These are phyloP conservation scores for Phalacrocorax brasilianus DNA, from an alignment of 2,113 vertebrate species.

Conservation along the genomic window DNA sequence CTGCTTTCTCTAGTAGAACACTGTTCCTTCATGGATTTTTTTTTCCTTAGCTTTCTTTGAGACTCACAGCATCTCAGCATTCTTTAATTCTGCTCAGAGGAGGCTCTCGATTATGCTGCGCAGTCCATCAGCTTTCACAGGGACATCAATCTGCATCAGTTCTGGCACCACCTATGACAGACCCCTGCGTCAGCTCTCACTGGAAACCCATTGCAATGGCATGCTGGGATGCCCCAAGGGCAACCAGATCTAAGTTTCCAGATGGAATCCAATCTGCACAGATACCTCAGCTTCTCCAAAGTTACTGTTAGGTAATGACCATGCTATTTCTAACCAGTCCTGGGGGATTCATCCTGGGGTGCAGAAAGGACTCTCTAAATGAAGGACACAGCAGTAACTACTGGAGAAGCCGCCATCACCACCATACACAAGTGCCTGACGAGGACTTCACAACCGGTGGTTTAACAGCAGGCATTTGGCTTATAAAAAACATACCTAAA, in stretches of 20 bases:
- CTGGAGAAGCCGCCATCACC: background rate
- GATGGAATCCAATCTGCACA: background rate
- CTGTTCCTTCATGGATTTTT: background rate
- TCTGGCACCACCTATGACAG: background rate
- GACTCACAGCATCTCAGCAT: background rate
- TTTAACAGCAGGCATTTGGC: background rate
- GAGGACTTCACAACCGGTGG: background rate
- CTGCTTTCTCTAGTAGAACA: background rate
- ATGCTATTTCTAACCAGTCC: background rate
- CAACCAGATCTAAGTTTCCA: background rate
- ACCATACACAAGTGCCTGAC: rapidly evolving
- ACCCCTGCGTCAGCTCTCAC: background rate
- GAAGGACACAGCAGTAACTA: background rate
- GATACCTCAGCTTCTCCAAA: background rate
- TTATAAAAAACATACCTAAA: background rate
- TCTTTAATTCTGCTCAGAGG: background rate
- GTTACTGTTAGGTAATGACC: background rate
- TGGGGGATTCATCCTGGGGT: background rate
- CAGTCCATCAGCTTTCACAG: background rate
- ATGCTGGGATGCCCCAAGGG: rapidly evolving
- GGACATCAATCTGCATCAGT: background rate
- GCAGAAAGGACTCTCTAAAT: background rate
- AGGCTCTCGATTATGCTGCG: background rate
- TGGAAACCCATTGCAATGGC: background rate
- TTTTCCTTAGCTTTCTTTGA: background rate